A percentile compares a stretch with the other conserved stretches of the same genome.
phyloP scores from a whole-genome alignment of 2,797 vertebrate genomes.

The Crocidura indochinensis region DNA sequence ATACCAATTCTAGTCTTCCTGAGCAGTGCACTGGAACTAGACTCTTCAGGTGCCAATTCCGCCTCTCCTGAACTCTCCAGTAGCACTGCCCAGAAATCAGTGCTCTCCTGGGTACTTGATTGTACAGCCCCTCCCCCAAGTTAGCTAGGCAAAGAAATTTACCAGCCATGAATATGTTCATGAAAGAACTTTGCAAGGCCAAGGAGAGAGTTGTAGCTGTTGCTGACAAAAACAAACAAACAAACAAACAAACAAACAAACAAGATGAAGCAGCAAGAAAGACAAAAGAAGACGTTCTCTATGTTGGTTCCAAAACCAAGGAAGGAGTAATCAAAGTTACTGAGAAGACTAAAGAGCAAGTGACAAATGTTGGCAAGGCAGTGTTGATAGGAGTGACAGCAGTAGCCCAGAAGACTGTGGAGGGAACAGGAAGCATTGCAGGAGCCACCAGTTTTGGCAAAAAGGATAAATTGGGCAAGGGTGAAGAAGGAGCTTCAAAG shows the following conservation, averaged over 20 bases:
- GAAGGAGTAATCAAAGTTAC: conserved; percentile 92
- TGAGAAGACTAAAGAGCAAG: conserved; percentile 96
- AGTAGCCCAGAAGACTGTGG: conserved; percentile 96
- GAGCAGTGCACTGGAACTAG: too few species aligned
- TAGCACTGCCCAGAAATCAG: too few species aligned
- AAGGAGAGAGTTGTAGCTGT: conserved; percentile 93
- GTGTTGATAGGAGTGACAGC: conserved; percentile 90
- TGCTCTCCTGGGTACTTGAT: too few species aligned
- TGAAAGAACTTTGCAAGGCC: conserved; percentile 93
- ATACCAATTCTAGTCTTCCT: too few species aligned
- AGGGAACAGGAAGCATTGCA: conserved; percentile 95
- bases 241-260: conserved; percentile 87
- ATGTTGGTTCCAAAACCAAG: too few species aligned
- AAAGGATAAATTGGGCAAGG: conserved; percentile 94
- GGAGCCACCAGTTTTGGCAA: conserved; percentile 96
- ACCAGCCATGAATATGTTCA: conserved; percentile 92
- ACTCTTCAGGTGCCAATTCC: too few species aligned
- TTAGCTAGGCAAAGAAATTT: too few species aligned
- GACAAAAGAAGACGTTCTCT: too few species aligned
- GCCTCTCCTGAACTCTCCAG: too few species aligned
- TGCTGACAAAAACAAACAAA: conserved; percentile 93
- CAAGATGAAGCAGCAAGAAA: conserved; percentile 90
- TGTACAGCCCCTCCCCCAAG: too few species aligned
- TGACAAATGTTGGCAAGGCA: conserved; percentile 95
- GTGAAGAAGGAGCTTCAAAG: conserved; percentile 91